Base-by-base conservation (phyloP, 2,888 invertebrate species). In the Latheticus oryzae region DNA sequence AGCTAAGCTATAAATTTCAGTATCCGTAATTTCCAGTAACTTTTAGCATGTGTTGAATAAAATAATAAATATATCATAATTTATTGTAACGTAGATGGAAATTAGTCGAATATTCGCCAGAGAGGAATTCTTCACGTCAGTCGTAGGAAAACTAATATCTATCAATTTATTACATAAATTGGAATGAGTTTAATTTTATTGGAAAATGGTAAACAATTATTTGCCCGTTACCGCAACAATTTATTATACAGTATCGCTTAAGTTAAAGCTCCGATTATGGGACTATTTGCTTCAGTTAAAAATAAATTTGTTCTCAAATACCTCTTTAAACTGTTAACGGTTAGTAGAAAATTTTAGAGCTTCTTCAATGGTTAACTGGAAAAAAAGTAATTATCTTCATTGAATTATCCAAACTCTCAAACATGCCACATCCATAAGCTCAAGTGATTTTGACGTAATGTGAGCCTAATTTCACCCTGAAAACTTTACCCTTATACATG, bases 371-470 rank as follows among this genome's bases (percentile, higher is more conserved):
- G n/a, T n/a, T n/a, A n/a, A n/a, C n/a, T n/a, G n/a, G n/a, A n/a
- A 48, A 48, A 48, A 48, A 35, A 11, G 16, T 21, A 50, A 50
- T 37, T 37, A 28, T 50, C 38, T 50, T 32, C 12, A 45, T 45
- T 33, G 17, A 47, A 47, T 47, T 43, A 43, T 24, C 15, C 38
- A 28, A 50, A 37, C 24, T 50, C 38, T 50, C 38, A 13, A 28
- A 48, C 35, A 48, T 48, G 48, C 48, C 48, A 48, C 35, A 24
- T 33, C 23, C 37, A 50, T 38, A 50, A 50, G 50, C 32, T 33
- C 52, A 42, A 52, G 40, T 58, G 45, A 52, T 47, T 52, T 58
- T 58, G 58, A 52, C 58, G 52, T 47, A 47, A 42, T 38, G 19
- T 38, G 30, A 47, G 45, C 43, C 52, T 47, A 47, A 52, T 45